These are phyloP conservation scores for Piprites chloris DNA, from an alignment of 2,113 vertebrate genomes.

Conservation along the genomic window DNA sequence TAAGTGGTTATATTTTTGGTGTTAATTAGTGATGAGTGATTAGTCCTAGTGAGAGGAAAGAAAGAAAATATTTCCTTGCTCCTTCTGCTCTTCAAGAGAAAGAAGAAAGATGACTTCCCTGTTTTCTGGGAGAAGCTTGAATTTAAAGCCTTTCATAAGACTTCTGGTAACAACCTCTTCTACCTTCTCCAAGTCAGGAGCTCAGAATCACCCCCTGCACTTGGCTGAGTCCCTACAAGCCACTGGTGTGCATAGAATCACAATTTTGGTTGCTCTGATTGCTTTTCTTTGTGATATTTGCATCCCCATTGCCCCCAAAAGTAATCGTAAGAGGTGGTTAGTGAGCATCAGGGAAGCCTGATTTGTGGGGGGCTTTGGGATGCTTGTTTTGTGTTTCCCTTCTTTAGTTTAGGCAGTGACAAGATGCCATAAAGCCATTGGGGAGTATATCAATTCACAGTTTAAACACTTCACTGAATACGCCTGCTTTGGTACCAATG, in stretches of 20 bases:
- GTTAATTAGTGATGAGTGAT: not conserved
- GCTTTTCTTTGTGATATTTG: not conserved
- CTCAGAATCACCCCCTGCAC: rapidly evolving
- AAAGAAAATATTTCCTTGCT: not conserved
- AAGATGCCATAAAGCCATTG: not conserved
- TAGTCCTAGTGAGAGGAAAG: not conserved
- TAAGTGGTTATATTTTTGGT: not conserved
- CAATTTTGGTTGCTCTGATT: not conserved
- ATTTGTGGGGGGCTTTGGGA: not conserved
- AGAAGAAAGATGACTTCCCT: not conserved
- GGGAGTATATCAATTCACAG: not conserved
- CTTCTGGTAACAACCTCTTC: not conserved
- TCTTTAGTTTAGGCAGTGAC: not conserved
- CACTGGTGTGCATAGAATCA: not conserved
- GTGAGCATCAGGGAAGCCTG: not conserved
- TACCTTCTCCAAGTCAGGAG: not conserved
- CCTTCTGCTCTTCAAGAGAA: not conserved
- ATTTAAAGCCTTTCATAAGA: not conserved
- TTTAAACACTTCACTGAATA: not conserved
- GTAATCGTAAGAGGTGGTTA: not conserved
- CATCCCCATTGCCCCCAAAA: not conserved
- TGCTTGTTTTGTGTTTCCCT: not conserved
- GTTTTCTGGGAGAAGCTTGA: not conserved
- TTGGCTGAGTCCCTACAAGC: not conserved
- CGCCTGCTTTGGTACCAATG: not conserved